Percentiles rank a stretch among this genome's conserved stretches.
These are phyloP conservation scores for Amia ocellicauda DNA, from an alignment of 2,113 vertebrate genomes.

Conservation along the genomic window DNA sequence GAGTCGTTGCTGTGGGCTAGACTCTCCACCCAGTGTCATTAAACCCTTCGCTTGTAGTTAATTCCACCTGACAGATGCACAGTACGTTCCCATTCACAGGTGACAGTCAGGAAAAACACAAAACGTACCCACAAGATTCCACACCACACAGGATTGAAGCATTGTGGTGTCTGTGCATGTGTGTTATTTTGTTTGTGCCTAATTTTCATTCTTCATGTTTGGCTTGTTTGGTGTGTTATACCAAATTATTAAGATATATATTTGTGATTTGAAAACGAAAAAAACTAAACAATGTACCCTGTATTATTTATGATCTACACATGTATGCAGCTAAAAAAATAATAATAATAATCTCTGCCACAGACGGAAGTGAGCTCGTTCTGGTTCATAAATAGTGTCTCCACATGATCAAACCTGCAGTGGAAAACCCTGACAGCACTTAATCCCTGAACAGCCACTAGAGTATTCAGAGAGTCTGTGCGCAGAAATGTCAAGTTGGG, in stretches of 20 bases:
- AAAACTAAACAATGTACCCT: too few species aligned
- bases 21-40: slow-evolving; percentile 42
- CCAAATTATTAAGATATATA: too few species aligned
- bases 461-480: neutral
- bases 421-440: slow-evolving; percentile 41
- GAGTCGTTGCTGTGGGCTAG: slow-evolving; percentile 19
- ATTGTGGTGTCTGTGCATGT: neutral
- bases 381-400: slow-evolving; percentile 38
- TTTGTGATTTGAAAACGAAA: too few species aligned
- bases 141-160: slow-evolving; percentile 3
- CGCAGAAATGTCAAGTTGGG: slow-evolving; percentile 26
- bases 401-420: slow-evolving; percentile 14
- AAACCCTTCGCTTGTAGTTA: slow-evolving; percentile 28
- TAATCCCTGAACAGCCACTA: slow-evolving; percentile 32
- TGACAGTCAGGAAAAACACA: slow-evolving; percentile 48
- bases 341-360: slow-evolving; percentile 18
- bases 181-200: too few species aligned
- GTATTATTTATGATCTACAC: too few species aligned
- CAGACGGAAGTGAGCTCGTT: slow-evolving; percentile 32
- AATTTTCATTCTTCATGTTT: too few species aligned
- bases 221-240: too few species aligned
- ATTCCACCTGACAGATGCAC: slow-evolving; percentile 29
- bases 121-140: slow-evolving; percentile 10
- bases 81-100: slow-evolving; percentile 50
- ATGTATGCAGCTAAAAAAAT: neutral